Evolutionary conservation across 2,888 invertebrate genomes (phyloP), one percentile per base, ranked within the genome.

Genomic region (Acronicta leporina): DNA sequence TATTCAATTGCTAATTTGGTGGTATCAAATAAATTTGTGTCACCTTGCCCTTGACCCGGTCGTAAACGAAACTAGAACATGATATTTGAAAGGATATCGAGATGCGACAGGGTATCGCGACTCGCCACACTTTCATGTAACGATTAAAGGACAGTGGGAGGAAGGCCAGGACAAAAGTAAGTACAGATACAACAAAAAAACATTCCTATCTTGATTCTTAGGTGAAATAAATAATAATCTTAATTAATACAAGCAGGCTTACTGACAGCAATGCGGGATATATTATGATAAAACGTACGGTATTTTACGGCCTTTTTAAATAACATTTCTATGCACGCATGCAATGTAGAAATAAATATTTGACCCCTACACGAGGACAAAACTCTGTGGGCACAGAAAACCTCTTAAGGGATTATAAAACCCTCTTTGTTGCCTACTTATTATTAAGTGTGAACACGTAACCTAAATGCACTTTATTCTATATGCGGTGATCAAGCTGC

Each of bases 11-110:
- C 61, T 52, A 68, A 74, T 62, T 63, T 46, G 30, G 13, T 51
- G 48, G 63, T 76, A 63, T 73, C 60, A 64, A 69, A 65, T 76
- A 65, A 64, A 63, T 60, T 30, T 41, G 40, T 60, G 45, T 77
- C 51, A 56, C 70, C 75, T 75, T 49, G 73, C 62, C 80, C 77
- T 71, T 75, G 75, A 73, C 70, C 52, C 27, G 45, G 40, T 43
- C 62, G 14, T 49, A 73, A 67, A 73, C 16, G 54, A 68, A 75
- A 75, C 77, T 70, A 73, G 70, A 60, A 63, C 64, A 60, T 51
- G 48, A 62, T 63, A 63, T 61, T 75, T 68, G 74, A 71, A 69
- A 71, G 66, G 63, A 71, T 71, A 67, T 75, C 64, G 52, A 64
- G 64, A 71, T 66, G 67, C 51, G 48, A 45, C 47, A 42, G 54